phyloP scores from a whole-genome alignment of 2,888 invertebrate genomes.

The Piscicola geometra region DNA sequence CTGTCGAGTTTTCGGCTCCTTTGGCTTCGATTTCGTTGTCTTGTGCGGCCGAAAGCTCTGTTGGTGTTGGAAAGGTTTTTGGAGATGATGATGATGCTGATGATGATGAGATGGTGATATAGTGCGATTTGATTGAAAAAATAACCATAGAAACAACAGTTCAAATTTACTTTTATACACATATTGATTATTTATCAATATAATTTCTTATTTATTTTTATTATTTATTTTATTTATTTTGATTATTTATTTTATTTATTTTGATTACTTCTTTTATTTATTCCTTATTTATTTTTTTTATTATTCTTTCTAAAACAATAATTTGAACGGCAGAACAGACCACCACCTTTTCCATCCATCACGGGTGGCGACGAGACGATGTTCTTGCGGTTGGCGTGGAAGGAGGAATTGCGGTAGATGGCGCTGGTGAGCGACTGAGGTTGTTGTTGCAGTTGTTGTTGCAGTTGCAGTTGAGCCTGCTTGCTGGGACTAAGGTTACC shows the following conservation, averaged over 20 bases:
- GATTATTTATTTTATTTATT: neutral
- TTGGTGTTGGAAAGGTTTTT: neutral
- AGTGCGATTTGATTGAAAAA: no score
- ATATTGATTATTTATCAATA: no score
- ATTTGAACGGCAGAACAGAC: slow-evolving; percentile 5
- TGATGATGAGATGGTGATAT: no score
- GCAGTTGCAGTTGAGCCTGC: slow-evolving; percentile 78
- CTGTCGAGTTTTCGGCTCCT: no score
- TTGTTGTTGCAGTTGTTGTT: slow-evolving; percentile 70
- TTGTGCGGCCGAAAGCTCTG: neutral
- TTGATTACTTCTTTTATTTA: no score
- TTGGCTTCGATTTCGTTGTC: no score
- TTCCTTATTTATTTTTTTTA: no score
- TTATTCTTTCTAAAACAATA: neutral
- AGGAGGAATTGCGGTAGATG: slow-evolving; percentile 49
- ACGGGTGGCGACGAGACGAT: slow-evolving; percentile 57
- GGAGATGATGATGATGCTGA: no score
- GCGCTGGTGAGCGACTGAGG: slow-evolving; percentile 1
- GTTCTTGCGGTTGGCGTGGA: slow-evolving; percentile 74
- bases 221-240: no score
- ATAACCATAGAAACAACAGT: no score
- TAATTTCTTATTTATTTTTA: no score
- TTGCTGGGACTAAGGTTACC: slow-evolving; percentile 55
- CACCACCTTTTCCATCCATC: slow-evolving; percentile 41
- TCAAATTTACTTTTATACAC: no score